phyloP scores from a whole-genome alignment of 92 coral and sea anemone genomes.

The Umimayanthus kanabou region DNA sequence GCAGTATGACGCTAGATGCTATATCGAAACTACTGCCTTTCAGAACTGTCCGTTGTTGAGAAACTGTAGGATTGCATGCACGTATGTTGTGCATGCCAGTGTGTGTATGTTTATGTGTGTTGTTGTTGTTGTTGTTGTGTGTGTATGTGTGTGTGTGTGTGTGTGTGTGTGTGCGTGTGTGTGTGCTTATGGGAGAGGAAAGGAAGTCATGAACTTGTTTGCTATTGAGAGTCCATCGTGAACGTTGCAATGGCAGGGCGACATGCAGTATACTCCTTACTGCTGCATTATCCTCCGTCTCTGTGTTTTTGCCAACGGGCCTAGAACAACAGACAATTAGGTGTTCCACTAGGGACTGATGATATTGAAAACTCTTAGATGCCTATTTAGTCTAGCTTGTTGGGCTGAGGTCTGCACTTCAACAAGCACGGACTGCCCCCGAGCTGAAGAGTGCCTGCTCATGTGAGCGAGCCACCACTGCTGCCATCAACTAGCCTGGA shows the following conservation, averaged over 20 bases:
- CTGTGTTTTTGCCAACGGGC: neutral
- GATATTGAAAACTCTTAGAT: neutral
- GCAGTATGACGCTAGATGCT: neutral
- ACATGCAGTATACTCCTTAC: neutral
- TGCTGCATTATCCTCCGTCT: neutral
- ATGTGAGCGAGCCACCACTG: conserved; percentile 7
- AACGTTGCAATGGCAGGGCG: neutral
- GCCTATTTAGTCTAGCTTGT: conserved; percentile 4
- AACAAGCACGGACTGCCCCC: neutral
- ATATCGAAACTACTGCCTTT: neutral
- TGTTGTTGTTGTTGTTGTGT: neutral
- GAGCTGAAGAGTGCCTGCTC: neutral
- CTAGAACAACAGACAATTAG: neutral
- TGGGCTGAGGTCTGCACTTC: neutral
- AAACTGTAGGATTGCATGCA: neutral
- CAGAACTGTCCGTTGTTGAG: neutral
- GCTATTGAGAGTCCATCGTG: neutral
- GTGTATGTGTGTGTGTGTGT: neutral
- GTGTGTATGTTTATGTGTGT: neutral
- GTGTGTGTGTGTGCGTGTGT: neutral
- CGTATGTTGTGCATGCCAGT: too few relatives aligned
- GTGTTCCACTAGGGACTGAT: neutral
- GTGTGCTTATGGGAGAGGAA: neutral
- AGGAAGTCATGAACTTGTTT: neutral
- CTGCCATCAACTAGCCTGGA: conserved; percentile 54